Base-by-base conservation (phyloP, 1,140 invertebrate species). In the Copidosoma floridanum region DNA sequence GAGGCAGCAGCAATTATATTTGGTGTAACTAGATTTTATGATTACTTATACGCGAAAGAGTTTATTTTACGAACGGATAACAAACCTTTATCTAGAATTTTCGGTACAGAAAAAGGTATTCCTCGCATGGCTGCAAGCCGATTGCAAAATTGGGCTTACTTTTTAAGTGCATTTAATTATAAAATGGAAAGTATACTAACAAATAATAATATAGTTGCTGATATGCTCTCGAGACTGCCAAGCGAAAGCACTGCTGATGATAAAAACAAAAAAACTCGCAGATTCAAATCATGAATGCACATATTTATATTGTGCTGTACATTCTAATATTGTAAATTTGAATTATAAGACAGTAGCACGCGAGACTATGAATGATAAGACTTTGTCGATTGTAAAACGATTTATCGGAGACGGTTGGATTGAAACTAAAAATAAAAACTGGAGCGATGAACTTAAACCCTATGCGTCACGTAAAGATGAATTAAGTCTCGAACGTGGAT, bases 51-150 rank as follows among this genome's bases (percentile, higher is more conserved):
- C 16, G 51, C 32, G 12, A 37, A 24, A 18, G 21, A 62, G 11
- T 81, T 84, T 51, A 65, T 62, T 16, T 43, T 76, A 37, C 26
- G 68, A 44, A 74, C 64, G 37, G 73, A 77, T 60, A 66, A 77
- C 65, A 57, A 69, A 54, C 67, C 69, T n/a, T 46, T 74, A 11
- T 12, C 35, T 16, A 23, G 58, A 32, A 71, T 74, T 57, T 71
- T 74, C 53, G 47, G 64, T 12, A 8, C 40, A 1, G 18, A 41
- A 41, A 41, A 20, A 41, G 40, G 40, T 5, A 41, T 41, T 6
- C 40, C 40, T 6, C 6, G 16, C 10, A 41, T 20, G 6, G 40
- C 1, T 6, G 40, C 40, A 5, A n/a, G 40, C 6, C 10, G 40
- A 41, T 41, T 41, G 18, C 40, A 41, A 16, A 14, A 20, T n/a